Evolutionary conservation across 1,140 invertebrate species (phyloP).

Genomic region (Brevipalpus yothersi): DNA sequence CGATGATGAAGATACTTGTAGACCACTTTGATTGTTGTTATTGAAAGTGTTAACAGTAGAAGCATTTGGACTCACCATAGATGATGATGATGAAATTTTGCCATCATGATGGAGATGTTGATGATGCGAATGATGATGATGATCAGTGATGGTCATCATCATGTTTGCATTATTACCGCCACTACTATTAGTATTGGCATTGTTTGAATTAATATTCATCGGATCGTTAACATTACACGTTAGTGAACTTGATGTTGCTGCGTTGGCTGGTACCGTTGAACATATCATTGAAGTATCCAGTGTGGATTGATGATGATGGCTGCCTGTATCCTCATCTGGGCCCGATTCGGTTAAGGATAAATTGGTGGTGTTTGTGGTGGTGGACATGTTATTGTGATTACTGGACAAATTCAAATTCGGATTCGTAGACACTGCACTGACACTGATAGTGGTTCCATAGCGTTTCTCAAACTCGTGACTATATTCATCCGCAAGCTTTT

Average conservation of each 20-base stretch:
- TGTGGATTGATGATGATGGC: not conserved
- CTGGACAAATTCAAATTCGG: slow-evolving; percentile 25
- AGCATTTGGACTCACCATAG: not conserved
- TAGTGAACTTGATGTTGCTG: not conserved
- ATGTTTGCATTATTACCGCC: too few species aligned
- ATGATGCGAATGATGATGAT: too few species aligned
- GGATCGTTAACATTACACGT: too few species aligned
- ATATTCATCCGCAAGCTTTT: slow-evolving; percentile 71
- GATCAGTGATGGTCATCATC: not conserved
- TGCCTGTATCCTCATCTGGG: too few species aligned
- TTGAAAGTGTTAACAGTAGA: not conserved
- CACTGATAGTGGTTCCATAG: not conserved
- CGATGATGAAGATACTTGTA: not conserved
- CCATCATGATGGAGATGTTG: too few species aligned
- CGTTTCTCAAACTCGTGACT: slow-evolving; percentile 62
- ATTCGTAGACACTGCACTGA: slow-evolving; percentile 14
- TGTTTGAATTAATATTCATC: too few species aligned
- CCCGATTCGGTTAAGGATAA: too few species aligned
- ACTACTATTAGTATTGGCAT: too few species aligned
- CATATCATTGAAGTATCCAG: not conserved
- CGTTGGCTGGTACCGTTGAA: not conserved
- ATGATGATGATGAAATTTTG: not conserved
- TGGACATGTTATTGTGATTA: slow-evolving; percentile 13
- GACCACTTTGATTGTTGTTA: not conserved
- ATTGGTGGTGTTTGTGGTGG: not conserved